Percentiles rank a stretch among this genome's conserved stretches.
These are phyloP conservation scores for Carcina quercana DNA, from an alignment of 2,888 invertebrate genomes.

Conservation along the genomic window DNA sequence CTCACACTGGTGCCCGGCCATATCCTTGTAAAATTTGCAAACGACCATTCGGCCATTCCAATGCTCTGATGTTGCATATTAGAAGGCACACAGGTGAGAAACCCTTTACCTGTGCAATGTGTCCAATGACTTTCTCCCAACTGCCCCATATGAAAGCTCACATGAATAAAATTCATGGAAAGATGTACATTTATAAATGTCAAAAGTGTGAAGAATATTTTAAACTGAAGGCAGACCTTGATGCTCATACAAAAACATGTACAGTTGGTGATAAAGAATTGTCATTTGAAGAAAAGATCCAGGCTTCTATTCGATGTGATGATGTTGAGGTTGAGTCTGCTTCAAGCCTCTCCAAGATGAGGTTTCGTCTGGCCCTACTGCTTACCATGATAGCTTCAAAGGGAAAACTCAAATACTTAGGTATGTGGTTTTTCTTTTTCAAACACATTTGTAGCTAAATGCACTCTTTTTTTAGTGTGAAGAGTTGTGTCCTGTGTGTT, in stretches of 20 bases:
- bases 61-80: slow-evolving; percentile 88
- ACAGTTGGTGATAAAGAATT: slow-evolving; percentile 33
- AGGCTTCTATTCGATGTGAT: slow-evolving; percentile 38
- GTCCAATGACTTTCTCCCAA: slow-evolving; percentile 85
- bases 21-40: slow-evolving; percentile 88
- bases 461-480: slow-evolving; percentile 56
- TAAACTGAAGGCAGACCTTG: slow-evolving; percentile 83
- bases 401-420: slow-evolving; percentile 83
- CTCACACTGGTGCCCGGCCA: slow-evolving; percentile 89
- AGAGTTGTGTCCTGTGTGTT: slow-evolving; percentile 65
- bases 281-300: slow-evolving; percentile 36
- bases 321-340: slow-evolving; percentile 58
- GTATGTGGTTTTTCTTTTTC: slow-evolving; percentile 64
- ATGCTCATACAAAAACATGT: slow-evolving; percentile 76
- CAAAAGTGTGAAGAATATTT: slow-evolving; percentile 82
- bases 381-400: slow-evolving; percentile 89
- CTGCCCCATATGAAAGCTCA: slow-evolving; percentile 91
- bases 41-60: slow-evolving; percentile 88
- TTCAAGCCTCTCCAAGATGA: slow-evolving; percentile 83
- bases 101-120: slow-evolving; percentile 82
- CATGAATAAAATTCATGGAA: slow-evolving; percentile 88
- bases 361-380: slow-evolving; percentile 85
- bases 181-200: slow-evolving; percentile 86
- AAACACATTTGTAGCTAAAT: slow-evolving; percentile 33
- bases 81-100: slow-evolving; percentile 90